Evolutionary conservation across 2,888 invertebrate genomes (phyloP).

Genomic region (Mesoligia furuncula): DNA sequence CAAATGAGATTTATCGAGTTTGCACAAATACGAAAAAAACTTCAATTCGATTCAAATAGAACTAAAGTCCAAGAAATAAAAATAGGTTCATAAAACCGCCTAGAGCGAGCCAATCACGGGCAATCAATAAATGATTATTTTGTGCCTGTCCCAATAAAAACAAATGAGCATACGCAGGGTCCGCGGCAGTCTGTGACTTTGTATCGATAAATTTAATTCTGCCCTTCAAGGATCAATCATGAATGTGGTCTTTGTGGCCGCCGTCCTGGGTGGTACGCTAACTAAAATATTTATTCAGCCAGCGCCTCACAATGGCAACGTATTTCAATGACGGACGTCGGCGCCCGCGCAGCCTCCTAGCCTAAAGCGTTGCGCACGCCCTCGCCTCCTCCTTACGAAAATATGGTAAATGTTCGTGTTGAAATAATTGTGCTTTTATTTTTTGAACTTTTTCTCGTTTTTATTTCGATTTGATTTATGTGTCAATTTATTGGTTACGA

Average conservation of each 20-base stretch:
- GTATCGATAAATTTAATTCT: conserved; percentile 76
- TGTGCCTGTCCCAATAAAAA: conserved; percentile 60
- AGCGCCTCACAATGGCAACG: conserved; percentile 86
- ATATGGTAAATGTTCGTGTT: conserved; percentile 58
- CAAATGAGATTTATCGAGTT: conserved; percentile 3
- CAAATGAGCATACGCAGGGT: conserved; percentile 55
- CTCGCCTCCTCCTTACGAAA: conserved; percentile 67
- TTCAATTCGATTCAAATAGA: conserved; percentile 9
- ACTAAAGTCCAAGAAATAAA: conserved; percentile 31
- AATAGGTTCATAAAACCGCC: conserved; percentile 29
- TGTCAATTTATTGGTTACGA: conserved; percentile 32
- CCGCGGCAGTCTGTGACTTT: conserved; percentile 59
- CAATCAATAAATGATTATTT: conserved; percentile 67
- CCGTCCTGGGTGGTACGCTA: conserved; percentile 87
- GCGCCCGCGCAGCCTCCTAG: conserved; percentile 71
- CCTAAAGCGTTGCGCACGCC: conserved; percentile 72
- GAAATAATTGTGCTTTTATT: conserved; percentile 51
- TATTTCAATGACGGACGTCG: conserved; percentile 84
- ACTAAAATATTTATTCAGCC: conserved; percentile 88
- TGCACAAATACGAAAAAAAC: background rate
- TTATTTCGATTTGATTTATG: conserved; percentile 17
- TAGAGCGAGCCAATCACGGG: conserved; percentile 43
- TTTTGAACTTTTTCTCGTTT: background rate
- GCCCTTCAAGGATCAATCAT: conserved; percentile 88
- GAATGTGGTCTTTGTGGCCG: conserved; percentile 78